phyloP scores from a whole-genome alignment of 35 echinoderm and acorn worm species.

The Ophiothrix spiculata region DNA sequence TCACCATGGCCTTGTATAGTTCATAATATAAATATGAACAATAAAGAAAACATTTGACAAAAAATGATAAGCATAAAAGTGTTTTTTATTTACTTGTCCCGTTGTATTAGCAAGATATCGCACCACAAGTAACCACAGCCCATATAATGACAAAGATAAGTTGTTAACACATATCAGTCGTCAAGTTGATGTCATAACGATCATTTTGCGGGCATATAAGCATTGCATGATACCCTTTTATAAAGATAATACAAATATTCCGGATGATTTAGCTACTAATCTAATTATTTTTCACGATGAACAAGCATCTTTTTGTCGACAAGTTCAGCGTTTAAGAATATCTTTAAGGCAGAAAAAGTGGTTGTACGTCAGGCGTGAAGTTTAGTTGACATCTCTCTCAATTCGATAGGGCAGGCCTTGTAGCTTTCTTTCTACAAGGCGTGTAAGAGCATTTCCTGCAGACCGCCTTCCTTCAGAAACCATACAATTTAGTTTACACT shows the following conservation, averaged over 20 bases:
- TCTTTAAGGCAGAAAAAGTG: neutral
- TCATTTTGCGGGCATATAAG: neutral
- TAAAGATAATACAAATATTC: conserved; percentile 10
- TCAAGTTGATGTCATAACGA: neutral
- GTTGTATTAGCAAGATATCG: too few relatives aligned
- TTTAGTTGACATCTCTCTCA: neutral
- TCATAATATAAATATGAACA: too few relatives aligned
- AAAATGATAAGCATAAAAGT: too few relatives aligned
- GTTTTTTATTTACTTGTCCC: too few relatives aligned
- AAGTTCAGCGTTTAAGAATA: neutral
- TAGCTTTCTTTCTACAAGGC: neutral
- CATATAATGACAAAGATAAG: neutral
- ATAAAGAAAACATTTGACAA: too few relatives aligned
- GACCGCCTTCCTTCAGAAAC: neutral
- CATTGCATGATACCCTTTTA: neutral
- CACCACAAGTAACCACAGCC: too few relatives aligned
- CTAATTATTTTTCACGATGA: conserved; percentile 5
- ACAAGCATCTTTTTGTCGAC: neutral
- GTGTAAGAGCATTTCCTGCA: neutral
- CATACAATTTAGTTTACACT: neutral
- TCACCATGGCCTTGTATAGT: too few relatives aligned
- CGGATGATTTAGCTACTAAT: neutral
- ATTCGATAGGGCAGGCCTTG: neutral
- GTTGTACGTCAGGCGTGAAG: neutral
- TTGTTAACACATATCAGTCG: conserved; percentile 5